A percentile compares a stretch with the other conserved stretches of the same genome.
Conservation (phyloP, 2,797 vertebrate genomes). For the Sitta carolinensis region DNA sequence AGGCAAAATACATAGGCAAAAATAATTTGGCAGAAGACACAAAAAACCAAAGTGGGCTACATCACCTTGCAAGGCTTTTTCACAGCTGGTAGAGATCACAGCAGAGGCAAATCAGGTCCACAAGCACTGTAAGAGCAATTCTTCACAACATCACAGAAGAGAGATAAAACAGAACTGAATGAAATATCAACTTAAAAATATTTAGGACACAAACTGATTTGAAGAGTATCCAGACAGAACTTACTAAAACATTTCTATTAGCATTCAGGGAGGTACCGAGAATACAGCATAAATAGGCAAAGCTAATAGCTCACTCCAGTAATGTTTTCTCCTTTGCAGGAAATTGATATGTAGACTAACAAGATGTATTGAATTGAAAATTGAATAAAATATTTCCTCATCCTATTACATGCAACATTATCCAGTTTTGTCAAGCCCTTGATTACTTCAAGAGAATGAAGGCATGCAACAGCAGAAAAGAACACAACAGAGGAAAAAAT, state of each 20-base stretch:
- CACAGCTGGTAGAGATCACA: background rate
- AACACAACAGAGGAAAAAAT: background rate
- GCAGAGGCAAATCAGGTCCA: background rate
- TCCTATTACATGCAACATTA: background rate
- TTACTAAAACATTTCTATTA: background rate
- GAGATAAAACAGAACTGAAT: background rate
- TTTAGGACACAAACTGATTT: background rate
- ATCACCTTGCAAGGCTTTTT: background rate
- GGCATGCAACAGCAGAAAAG: background rate
- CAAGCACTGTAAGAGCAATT: background rate
- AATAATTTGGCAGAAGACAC: background rate
- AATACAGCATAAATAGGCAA: background rate
- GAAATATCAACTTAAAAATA: background rate
- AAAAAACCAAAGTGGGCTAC: fast-evolving
- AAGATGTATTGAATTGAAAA: background rate
- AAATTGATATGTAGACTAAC: background rate
- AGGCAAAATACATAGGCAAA: background rate
- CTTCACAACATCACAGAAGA: background rate
- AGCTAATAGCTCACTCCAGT: background rate
- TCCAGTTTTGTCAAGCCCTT: background rate
- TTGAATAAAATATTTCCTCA: background rate
- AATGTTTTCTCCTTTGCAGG: background rate
- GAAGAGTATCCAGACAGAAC: background rate
- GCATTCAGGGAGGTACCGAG: background rate
- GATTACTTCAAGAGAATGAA: background rate